Evolutionary conservation across 2,888 invertebrate species (phyloP), one percentile per base, ranked within the genome.

Genomic region (Philereme transversata): DNA sequence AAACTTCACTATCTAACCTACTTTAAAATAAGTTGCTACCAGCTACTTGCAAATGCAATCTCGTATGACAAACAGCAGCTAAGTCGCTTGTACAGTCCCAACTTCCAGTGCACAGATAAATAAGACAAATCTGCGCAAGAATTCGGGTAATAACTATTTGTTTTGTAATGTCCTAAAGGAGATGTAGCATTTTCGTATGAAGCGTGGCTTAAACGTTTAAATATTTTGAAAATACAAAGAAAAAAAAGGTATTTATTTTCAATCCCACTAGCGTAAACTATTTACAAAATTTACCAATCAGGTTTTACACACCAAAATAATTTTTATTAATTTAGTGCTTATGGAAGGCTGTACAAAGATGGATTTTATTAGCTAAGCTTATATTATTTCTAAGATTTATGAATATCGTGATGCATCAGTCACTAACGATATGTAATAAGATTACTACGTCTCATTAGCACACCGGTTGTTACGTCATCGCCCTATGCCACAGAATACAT

Each of bases 401-500:
- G 22, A 22, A 22, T 22, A 22, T 22, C 22, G 22, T 22, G 3
- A 22, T 22, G 22, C 22, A 43, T 22, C 11, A 33, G 40, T 48
- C 10, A n/a, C n/a, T 35, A 55, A 36, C 41, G 43, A 35, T 10
- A 41, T 10, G 9, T 48, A 35, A 36, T 43, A n/a, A 43, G 5
- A 22, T 45, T 41, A 36, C 40, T 22, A 44, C 55, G 44, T 45
- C 44, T 50, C 22, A 56, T 36, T 56, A 56, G 51, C 33, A 10
- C 10, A 41, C 47, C 11, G 48, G 11, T 51, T 9, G 34, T 55
- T 44, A 49, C 62, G 55, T 58, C 62, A 62, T 38, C n/a, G 40
- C 49, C 11, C 38, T n/a, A 10, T 6, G 65, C 66, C 70, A 54
- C 55, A 50, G 45, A 40, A 71, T 75, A 53, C 5, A 5, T 35